These are phyloP conservation scores for Sakesphorus luctuosus DNA, from an alignment of 2,113 vertebrate species.

Conservation along the genomic window DNA sequence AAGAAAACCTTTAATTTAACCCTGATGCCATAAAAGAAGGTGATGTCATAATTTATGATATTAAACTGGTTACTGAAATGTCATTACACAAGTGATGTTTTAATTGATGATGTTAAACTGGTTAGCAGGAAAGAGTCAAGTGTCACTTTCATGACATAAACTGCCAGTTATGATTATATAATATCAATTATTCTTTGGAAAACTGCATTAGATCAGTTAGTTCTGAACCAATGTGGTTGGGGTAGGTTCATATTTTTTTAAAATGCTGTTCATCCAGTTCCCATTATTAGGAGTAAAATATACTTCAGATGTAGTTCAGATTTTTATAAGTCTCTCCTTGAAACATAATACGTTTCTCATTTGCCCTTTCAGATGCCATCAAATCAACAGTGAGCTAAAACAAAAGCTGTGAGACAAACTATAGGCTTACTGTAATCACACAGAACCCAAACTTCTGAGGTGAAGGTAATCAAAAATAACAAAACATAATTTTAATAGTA, in stretches of 20 bases:
- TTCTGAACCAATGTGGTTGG: constrained; percentile 53
- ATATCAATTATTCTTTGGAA: constrained; percentile 79
- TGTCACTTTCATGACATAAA: constrained; percentile 78
- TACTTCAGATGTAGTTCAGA: constrained; percentile 64
- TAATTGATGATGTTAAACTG: constrained; percentile 76
- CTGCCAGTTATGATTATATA: constrained; percentile 80
- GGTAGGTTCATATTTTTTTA: constrained; percentile 72
- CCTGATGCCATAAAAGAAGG: constrained; percentile 56
- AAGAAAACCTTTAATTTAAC: constrained; percentile 32
- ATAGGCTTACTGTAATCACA: background rate
- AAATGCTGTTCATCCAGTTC: constrained; percentile 70
- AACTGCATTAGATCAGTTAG: constrained; percentile 72
- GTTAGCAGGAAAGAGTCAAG: constrained; percentile 74
- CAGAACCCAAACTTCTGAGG: background rate
- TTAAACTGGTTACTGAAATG: constrained; percentile 67
- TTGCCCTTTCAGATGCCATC: constrained; percentile 31
- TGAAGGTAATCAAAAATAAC: constrained; percentile 17
- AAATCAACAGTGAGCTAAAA: background rate
- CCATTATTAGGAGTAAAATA: constrained; percentile 75
- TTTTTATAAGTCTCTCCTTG: constrained; percentile 58
- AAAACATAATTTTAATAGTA: constrained; percentile 20
- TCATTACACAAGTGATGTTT: constrained; percentile 72
- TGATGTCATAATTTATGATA: constrained; percentile 76
- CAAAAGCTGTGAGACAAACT: background rate
- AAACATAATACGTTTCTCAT: constrained; percentile 29